Evolutionary conservation across 2,113 vertebrate genomes (phyloP).

Genomic region (human (Homo sapiens)): GRCh38 chr7:33455501-33456000

Average conservation of each 20-base stretch:
- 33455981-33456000: background rate
- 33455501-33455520: background rate
- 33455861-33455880: constrained; percentile 17
- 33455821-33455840: background rate
- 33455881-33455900: constrained; percentile 22
- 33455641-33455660: background rate
- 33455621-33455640: background rate
- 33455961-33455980: background rate
- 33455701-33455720: background rate
- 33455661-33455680: background rate
- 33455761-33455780: background rate
- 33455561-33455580: background rate
- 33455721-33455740: background rate
- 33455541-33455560: background rate
- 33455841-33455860: background rate
- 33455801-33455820: background rate
- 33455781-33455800: background rate
- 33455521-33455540: background rate
- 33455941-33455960: constrained; percentile 23
- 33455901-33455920: background rate
- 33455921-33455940: constrained; percentile 19
- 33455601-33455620: background rate
- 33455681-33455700: background rate
- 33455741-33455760: background rate
- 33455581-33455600: background rate